Evolutionary conservation across 2,113 vertebrate species (phyloP), one percentile per base, ranked within the genome.

Genomic region (Petrocephalus zakoni): DNA sequence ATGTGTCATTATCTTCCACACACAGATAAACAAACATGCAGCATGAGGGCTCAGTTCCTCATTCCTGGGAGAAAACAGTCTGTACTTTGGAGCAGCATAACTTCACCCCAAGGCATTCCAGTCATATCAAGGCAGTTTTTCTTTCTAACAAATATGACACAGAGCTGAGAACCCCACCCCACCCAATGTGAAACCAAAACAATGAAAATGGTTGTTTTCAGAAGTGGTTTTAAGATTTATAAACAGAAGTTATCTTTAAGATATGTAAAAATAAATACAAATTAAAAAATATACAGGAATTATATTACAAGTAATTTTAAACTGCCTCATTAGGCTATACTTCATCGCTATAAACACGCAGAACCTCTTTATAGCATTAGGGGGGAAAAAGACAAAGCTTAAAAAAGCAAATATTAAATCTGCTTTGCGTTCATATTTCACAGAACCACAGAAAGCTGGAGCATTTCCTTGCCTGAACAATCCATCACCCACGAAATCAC

Each of bases 141-240:
- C 46, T 88, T 88, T 88, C 90, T 84, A 90, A 78, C 34, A 84
- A 90, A 88, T 78, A 87, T 90, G 90, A 93, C 89, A 29, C 49
- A 86, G 52, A 2, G n/a, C 10, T 13, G 22, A 55, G 25, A 52
- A 52, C 47, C 46, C 5, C 47, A 64, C 61, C n/a, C 61, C 61
- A 29, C 2, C 51, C 22, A 85, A 53, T 17, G 0, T 55, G 84
- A 51, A 85, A 53, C 10, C 13, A 53, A 85, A 29, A 85, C 51
- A 29, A 29, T 52, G 25, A 53, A 85, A 19, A 55, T 17, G 15
- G 49, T 17, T 55, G 34, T 78, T 78, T 78, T 78, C 72, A 78
- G 29, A 19, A 42, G 72, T 19, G 72, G 34, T 10, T 42, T 37
- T 19, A 29, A 86, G 9, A 56, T 10, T 86, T 53, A 17, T 1